Base-by-base conservation (phyloP, 2,888 invertebrate species). In the Sesamia inferens region DNA sequence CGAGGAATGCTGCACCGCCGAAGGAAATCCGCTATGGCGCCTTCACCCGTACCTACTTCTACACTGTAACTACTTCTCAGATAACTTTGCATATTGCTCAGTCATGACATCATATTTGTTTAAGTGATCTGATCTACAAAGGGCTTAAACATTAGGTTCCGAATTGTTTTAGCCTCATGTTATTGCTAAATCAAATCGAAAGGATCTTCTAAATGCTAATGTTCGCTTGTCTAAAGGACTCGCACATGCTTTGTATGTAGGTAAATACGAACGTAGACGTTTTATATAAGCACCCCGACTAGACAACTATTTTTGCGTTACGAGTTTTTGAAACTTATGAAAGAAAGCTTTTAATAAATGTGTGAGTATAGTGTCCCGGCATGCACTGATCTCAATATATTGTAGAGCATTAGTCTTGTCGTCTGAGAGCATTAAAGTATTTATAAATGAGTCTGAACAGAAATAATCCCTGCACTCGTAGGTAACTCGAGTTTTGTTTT, bases 1-100 rank as follows among this genome's bases (percentile, higher is more conserved):
- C 91, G 76, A 86, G 93, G 95, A 94, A 96, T 96, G 93, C 88
- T 93, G 94, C 94, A 93, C 91, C 89, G 90, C 89, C 92, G 93
- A 93, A 95, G 95, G 96, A 95, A 95, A 95, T 96, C 95, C 95
- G 96, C 94, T 91, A 92, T 88, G 93, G 93, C 93, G 94, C 93
- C 92, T 91, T 90, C 87, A 87, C 90, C 88, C 85, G 89, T 92
- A 91, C 91, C 91, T 92, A 91, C 89, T 89, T 90, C 90, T 85
- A 81, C 81, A 75, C 74, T 83, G 70, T 71, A 73, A 70, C 68
- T 73, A 88, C 81, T 87, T 88, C 89, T 89, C 88, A 88, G 88
- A 87, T 91, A 88, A 83, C 88, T 89, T 85, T 83, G 86, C 84
- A 85, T 90, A 86, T 87, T 88, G 86, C 87, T 89, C 86, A 87